phyloP scores from a whole-genome alignment of 2,888 invertebrate species.

The Diploptera punctata region DNA sequence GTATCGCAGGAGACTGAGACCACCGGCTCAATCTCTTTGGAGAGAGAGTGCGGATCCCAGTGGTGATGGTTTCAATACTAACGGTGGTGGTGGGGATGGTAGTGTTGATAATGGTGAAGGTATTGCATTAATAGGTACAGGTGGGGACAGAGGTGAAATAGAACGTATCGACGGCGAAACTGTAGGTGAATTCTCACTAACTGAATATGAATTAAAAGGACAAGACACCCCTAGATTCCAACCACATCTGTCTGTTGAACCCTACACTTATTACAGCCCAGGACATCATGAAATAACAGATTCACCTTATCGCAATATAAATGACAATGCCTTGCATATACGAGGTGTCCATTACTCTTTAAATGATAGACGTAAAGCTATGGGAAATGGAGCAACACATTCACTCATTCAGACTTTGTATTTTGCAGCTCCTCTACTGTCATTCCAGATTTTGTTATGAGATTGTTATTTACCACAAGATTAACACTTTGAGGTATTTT shows the following conservation, averaged over 20 bases:
- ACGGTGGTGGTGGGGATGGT: constrained; percentile 34
- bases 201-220: constrained; percentile 17
- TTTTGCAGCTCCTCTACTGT: constrained; percentile 4
- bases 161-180: constrained; percentile 28
- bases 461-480: neutral
- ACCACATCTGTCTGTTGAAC: constrained; percentile 32
- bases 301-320: constrained; percentile 32
- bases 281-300: constrained; percentile 36
- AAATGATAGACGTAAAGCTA: constrained; percentile 35
- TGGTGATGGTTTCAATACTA: neutral
- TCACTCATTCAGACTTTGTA: constrained; percentile 18
- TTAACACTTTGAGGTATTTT: no score
- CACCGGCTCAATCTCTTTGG: constrained; percentile 13
- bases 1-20: constrained; percentile 22
- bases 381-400: constrained; percentile 29
- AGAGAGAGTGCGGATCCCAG: neutral
- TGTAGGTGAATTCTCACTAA: constrained; percentile 15
- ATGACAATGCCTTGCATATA: constrained; percentile 37
- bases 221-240: constrained; percentile 14
- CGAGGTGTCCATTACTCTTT: constrained; percentile 35
- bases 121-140: constrained; percentile 15
- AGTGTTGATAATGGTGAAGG: constrained; percentile 5
- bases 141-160: constrained; percentile 40
- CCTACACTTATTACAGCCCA: constrained; percentile 41
- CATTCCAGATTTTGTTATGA: constrained; percentile 12